Evolutionary conservation across 1,140 invertebrate species (phyloP).

Genomic region (Ceratina australensis): DNA sequence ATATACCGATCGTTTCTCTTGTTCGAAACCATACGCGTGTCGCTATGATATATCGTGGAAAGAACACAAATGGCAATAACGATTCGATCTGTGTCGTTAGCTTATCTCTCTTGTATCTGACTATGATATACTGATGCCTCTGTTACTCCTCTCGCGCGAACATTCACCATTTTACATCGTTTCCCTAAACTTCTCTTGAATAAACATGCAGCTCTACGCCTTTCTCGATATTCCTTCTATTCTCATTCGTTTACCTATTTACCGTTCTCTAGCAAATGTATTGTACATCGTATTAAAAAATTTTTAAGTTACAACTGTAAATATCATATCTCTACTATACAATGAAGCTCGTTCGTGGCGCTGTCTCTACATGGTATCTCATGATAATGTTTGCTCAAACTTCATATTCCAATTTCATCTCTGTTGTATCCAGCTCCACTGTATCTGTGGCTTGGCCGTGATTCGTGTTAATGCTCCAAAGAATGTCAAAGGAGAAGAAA

Average conservation of each 20-base stretch:
- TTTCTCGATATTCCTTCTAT: not conserved
- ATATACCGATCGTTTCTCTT: conserved; percentile 14
- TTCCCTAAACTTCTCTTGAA: conserved; percentile 38
- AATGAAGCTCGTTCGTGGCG: conserved; percentile 59
- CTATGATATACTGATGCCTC: not conserved
- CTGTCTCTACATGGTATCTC: conserved; percentile 34
- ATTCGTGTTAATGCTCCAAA: not conserved
- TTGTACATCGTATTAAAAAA: conserved; percentile 52
- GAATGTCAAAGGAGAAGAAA: conserved; percentile 16
- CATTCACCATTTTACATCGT: not conserved
- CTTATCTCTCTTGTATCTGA: not conserved
- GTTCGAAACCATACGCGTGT: not conserved
- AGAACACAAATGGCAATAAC: conserved; percentile 61
- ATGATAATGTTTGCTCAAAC: conserved; percentile 2
- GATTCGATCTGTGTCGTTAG: conserved; percentile 15
- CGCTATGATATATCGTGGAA: conserved; percentile 34
- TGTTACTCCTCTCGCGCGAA: not conserved
- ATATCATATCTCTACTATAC: conserved; percentile 66
- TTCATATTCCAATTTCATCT: not conserved
- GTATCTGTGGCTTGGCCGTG: not conserved
- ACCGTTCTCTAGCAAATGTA: conserved; percentile 45
- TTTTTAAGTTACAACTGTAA: conserved; percentile 60
- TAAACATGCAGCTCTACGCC: conserved; percentile 13
- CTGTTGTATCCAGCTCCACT: not conserved
- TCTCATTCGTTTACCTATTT: not conserved